Conservation (phyloP, 2,113 vertebrate genomes). For the Mustela lutreola region DNA sequence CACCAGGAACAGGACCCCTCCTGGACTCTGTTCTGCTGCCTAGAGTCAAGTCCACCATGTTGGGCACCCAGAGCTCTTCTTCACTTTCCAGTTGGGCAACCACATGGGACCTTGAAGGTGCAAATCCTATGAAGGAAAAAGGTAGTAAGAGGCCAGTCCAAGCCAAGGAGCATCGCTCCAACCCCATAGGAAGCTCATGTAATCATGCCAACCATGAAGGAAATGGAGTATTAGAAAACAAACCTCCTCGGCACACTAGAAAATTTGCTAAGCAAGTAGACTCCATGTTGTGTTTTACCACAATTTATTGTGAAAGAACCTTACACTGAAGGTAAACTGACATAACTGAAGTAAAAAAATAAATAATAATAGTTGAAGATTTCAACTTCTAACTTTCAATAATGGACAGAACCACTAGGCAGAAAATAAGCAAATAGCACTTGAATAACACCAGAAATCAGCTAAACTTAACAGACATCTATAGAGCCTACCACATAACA, state of each 20-base stretch:
- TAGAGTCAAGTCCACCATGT: not conserved
- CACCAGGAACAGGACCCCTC: not conserved
- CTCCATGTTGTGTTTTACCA: not conserved
- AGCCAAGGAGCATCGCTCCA: not conserved
- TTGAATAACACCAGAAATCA: not conserved
- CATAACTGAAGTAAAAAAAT: not conserved
- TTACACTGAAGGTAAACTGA: not conserved
- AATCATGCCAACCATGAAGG: not conserved
- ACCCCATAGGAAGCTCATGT: not conserved
- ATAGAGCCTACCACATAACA: not conserved
- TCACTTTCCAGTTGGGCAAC: not conserved
- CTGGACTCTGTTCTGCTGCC: not conserved
- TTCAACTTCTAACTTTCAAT: not conserved
- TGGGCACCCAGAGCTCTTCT: not conserved
- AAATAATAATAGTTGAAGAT: not conserved
- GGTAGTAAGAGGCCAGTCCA: not conserved
- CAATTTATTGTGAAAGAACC: not conserved
- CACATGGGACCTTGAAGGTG: not conserved
- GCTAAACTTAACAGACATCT: not conserved
- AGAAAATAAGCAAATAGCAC: not conserved
- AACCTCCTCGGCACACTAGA: not conserved
- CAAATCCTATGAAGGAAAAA: constrained; percentile 8
- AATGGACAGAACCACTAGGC: not conserved
- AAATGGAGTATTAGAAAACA: not conserved
- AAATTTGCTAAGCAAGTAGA: not conserved